Evolutionary conservation across 2,113 vertebrate genomes (phyloP).

Genomic region (Cochlearius cochlearius): DNA sequence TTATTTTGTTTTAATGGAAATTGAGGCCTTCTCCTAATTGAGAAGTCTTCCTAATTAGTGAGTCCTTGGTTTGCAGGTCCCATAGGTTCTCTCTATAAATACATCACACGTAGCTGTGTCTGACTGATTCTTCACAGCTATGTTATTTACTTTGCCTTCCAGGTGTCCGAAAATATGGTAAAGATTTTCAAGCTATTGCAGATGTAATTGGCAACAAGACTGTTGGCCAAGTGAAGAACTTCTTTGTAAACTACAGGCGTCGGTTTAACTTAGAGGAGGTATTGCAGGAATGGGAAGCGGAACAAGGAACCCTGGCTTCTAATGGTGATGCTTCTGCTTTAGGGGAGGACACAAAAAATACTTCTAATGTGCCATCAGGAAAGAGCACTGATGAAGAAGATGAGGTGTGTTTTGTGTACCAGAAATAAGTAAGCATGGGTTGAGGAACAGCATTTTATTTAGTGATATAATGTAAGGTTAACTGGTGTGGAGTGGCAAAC

Average conservation of each 20-base stretch:
- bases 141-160: constrained; percentile 85
- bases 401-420: constrained; percentile 90
- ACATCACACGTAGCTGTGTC: constrained; percentile 75
- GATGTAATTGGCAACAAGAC: constrained; percentile 99
- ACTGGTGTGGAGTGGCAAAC: constrained; percentile 69
- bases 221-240: constrained; percentile 99
- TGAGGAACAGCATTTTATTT: constrained; percentile 72
- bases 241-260: constrained; percentile 99
- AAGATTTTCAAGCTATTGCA: constrained; percentile 99
- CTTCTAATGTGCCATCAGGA: constrained; percentile 90
- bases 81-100: constrained; percentile 48
- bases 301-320: constrained; percentile 92
- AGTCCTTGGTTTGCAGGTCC: constrained; percentile 21
- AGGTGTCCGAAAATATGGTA: constrained; percentile 98
- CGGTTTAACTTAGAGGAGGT: constrained; percentile 99
- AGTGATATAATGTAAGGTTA: constrained; percentile 70
- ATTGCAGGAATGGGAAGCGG: constrained; percentile 99
- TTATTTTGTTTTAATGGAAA: constrained; percentile 9
- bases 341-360: constrained; percentile 94
- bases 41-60: neutral
- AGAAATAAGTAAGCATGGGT: constrained; percentile 76
- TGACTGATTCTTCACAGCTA: constrained; percentile 80
- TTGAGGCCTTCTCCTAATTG: constrained; percentile 12
- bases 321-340: constrained; percentile 90
- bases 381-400: constrained; percentile 98